Percentiles rank a stretch among this genome's conserved stretches.
These are phyloP conservation scores for Cremastinae sp. DNA, from an alignment of 2,888 invertebrate species.

Conservation along the genomic window DNA sequence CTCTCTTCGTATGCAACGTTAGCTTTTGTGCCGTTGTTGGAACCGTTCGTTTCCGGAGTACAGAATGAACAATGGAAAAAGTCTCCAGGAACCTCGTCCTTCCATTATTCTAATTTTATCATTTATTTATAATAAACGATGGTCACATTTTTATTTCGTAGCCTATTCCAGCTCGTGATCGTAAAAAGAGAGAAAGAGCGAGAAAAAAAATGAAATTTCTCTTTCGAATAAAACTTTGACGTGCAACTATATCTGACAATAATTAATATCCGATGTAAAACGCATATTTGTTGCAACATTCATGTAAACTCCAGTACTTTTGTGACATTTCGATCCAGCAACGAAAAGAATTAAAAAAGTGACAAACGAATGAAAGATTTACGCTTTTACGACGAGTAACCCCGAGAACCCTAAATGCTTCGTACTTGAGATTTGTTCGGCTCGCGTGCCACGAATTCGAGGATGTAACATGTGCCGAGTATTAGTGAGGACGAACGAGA, in stretches of 20 bases:
- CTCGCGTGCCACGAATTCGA: slow-evolving; percentile 73
- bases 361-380: slow-evolving; percentile 24
- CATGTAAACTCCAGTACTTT: no score
- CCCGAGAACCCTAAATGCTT: slow-evolving; percentile 33
- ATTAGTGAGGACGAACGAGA: slow-evolving; percentile 11
- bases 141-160: no score
- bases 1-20: slow-evolving; percentile 44
- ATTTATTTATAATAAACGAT: no score
- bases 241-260: no score
- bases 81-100: neutral
- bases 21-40: slow-evolving; percentile 70
- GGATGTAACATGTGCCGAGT: neutral
- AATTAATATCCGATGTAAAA: no score
- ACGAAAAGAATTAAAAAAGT: neutral
- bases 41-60: slow-evolving; percentile 63
- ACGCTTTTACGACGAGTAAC: slow-evolving; percentile 47
- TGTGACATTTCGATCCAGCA: neutral
- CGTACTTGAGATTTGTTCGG: slow-evolving; percentile 66
- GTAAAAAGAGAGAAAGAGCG: no score
- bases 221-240: no score
- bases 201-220: no score
- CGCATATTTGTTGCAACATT: no score
- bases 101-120: no score
- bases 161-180: no score
- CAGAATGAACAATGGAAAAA: neutral